These are phyloP conservation scores for Galleria mellonella DNA, from an alignment of 1,140 invertebrate genomes.

Conservation along the genomic window DNA sequence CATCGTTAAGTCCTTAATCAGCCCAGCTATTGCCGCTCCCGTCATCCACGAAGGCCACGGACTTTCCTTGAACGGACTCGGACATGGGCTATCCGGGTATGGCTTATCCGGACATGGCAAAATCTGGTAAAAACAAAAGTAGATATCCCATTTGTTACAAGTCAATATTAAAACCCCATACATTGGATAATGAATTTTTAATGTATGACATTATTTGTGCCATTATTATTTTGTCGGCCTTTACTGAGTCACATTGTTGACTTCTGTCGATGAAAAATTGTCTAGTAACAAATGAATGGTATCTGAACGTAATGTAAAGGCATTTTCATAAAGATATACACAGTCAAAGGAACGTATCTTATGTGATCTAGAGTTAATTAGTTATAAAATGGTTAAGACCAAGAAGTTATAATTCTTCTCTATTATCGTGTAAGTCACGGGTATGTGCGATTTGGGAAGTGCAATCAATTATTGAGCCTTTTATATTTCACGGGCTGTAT, in stretches of 20 bases:
- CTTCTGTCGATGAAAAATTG: too few species aligned
- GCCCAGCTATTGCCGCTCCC: neutral
- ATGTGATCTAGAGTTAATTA: slow-evolving; percentile 51
- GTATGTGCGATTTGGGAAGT: slow-evolving; percentile 7
- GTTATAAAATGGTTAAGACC: slow-evolving; percentile 4
- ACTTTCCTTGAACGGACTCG: neutral
- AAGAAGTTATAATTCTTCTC: slow-evolving; percentile 1
- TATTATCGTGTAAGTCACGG: slow-evolving; percentile 4
- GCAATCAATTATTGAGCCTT: slow-evolving; percentile 6
- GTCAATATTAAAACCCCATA: too few species aligned
- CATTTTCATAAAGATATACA: slow-evolving; percentile 34
- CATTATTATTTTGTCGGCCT: neutral
- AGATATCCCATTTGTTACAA: too few species aligned
- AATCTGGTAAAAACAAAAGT: slow-evolving; percentile 17
- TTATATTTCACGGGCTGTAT: too few species aligned
- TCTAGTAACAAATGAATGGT: slow-evolving; percentile 15
- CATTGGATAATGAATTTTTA: too few species aligned
- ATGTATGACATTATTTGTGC: neutral
- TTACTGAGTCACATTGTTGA: too few species aligned
- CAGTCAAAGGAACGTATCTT: slow-evolving; percentile 30
- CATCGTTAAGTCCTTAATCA: slow-evolving; percentile 26
- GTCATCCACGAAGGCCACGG: neutral
- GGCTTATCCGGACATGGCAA: slow-evolving; percentile 13
- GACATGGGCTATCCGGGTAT: slow-evolving; percentile 3
- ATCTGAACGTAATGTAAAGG: slow-evolving; percentile 17